These are phyloP conservation scores for Dynastes maya DNA, from an alignment of 2,888 invertebrate species.

Conservation along the genomic window DNA sequence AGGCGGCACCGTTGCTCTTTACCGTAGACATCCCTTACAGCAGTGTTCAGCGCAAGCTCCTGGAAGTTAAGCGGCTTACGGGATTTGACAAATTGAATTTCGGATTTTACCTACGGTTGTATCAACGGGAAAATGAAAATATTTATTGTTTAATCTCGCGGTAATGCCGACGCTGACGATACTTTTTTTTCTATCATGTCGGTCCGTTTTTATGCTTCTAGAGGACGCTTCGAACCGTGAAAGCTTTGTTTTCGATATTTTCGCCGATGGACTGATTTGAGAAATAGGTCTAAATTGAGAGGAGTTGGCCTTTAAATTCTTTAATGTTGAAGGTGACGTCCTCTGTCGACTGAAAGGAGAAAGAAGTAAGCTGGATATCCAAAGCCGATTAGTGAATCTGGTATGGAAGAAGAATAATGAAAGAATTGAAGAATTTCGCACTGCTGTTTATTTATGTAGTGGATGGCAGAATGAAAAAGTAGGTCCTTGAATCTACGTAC, in stretches of 20 bases:
- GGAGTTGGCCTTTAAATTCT: too few relatives aligned
- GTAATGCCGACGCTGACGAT: constrained; percentile 41
- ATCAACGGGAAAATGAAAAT: constrained; percentile 49
- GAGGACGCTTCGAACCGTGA: background rate
- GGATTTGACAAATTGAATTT: constrained; percentile 53
- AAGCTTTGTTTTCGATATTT: constrained; percentile 3
- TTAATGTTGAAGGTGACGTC: too few relatives aligned
- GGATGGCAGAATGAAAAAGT: too few relatives aligned
- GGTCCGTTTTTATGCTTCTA: background rate
- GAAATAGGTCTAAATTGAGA: too few relatives aligned
- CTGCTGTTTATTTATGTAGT: too few relatives aligned
- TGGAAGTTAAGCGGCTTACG: constrained; percentile 51
- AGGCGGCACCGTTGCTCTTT: constrained; percentile 10
- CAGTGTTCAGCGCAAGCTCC: background rate
- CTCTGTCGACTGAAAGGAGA: too few relatives aligned
- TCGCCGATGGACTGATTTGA: background rate
- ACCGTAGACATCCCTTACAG: background rate
- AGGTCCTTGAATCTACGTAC: too few relatives aligned
- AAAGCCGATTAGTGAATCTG: too few relatives aligned
- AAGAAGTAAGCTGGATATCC: too few relatives aligned
- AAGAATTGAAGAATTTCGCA: too few relatives aligned
- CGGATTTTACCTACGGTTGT: constrained; percentile 49
- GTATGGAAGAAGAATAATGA: too few relatives aligned
- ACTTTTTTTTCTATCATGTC: constrained; percentile 27
- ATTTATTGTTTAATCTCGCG: constrained; percentile 47